Percentiles rank a stretch among this genome's conserved stretches.
Conservation (phyloP, 2,888 invertebrate species). For the Pristionchus entomophagus region DNA sequence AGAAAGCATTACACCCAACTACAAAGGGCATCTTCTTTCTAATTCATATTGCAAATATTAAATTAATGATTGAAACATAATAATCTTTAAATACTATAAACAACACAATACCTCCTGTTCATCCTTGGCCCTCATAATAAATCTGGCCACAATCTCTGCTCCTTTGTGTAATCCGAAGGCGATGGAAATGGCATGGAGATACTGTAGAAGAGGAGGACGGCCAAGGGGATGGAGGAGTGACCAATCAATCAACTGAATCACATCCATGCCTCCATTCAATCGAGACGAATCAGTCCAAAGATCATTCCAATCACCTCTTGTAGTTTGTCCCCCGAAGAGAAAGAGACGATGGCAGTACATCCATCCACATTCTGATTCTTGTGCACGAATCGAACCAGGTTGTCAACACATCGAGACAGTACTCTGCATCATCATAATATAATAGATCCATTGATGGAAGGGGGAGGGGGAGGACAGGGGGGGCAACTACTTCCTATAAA, state of each 20-base stretch:
- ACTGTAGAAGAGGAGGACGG: slow-evolving; percentile 46
- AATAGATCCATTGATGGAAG: too few species aligned
- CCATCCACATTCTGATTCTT: neutral
- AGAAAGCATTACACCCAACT: slow-evolving; percentile 35
- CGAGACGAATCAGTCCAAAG: neutral
- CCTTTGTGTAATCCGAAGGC: slow-evolving; percentile 56
- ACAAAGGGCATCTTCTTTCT: neutral
- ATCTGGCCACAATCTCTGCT: slow-evolving; percentile 59
- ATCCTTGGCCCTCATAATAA: slow-evolving; percentile 46
- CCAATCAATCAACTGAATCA: slow-evolving; percentile 38
- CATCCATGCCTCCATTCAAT: neutral
- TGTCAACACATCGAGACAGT: slow-evolving; percentile 25
- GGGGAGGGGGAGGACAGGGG: too few species aligned
- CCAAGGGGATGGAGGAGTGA: neutral
- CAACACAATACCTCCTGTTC: slow-evolving; percentile 17
- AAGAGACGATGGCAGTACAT: neutral
- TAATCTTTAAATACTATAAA: neutral
- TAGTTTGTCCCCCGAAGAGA: neutral
- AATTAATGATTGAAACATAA: neutral
- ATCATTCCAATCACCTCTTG: slow-evolving; percentile 45
- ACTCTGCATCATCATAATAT: neutral
- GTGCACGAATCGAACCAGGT: slow-evolving; percentile 3
- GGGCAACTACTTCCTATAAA: neutral
- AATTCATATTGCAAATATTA: neutral
- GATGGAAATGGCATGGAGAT: slow-evolving; percentile 61